Base-by-base conservation (phyloP, 2,797 vertebrate species). In the Bovichtus diacanthus region DNA sequence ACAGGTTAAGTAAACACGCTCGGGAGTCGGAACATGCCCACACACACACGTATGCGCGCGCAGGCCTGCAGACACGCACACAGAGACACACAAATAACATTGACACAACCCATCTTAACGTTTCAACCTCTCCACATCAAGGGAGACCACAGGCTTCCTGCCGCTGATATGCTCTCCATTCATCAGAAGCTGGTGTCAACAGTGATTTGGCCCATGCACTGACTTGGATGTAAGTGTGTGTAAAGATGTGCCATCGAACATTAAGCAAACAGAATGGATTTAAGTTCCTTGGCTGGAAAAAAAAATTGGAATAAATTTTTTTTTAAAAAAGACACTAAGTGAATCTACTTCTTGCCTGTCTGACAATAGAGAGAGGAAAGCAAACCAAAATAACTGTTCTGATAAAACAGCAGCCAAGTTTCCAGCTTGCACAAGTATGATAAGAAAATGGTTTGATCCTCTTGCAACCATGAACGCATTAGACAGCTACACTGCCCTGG, bases 1-100 rank as follows among this genome's bases (percentile, higher is more conserved):
- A 88, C 89, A 87, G 90, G 91, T 93, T 92, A 91, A 88, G 79
- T 87, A 92, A 93, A 94, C 87, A 92, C 69, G 74, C 71, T 78
- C 74, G 31, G 66, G 78, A 80, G 89, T 80, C 27, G 4, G 67
- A 81, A 77, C 87, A 82, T 74, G 85, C 83, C 74, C 80, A 65
- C 75, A 15, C 70, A 64, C 56, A 67, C 61, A 70, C 56, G 47
- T 7, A 56, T 9, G 13, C 18, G 29, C 55, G 43, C 70, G 34
- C 44, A n/a, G 56, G 59, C 65, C 21, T 46, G 46, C 54, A 62
- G 46, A 69, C 64, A 59, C 39, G 65, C 67, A 63, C 62, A 58
- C 61, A 43, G 61, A 85, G 63, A 72, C 74, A 73, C 84, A 80
- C 72, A 84, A 69, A 83, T 74, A 81, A 87, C 82, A 80, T 38